These are phyloP conservation scores for zebrafish (Danio rerio) DNA, from an alignment of 2,113 vertebrate species.

Conservation along the genomic window DNA sequence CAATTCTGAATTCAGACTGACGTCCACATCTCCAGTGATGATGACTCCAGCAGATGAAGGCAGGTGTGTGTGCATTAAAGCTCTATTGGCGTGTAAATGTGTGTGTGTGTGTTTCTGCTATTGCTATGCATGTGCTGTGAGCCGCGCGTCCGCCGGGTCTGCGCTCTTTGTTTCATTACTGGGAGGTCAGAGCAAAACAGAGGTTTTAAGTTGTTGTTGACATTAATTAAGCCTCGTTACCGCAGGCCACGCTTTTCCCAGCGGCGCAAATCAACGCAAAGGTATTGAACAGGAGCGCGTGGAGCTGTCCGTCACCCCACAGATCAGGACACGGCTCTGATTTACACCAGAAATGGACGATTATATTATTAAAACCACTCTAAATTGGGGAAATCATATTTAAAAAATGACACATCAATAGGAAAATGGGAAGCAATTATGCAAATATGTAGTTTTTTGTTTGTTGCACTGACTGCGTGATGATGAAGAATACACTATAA, in stretches of 20 bases:
- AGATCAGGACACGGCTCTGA: neutral
- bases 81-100: slow-evolving; percentile 2
- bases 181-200: slow-evolving; percentile 35
- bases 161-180: slow-evolving; percentile 36
- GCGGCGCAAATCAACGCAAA: neutral
- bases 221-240: slow-evolving; percentile 36
- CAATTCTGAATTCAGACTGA: too few relatives aligned
- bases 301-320: neutral
- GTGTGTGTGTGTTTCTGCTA: neutral
- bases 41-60: too few relatives aligned
- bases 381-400: neutral
- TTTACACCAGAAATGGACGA: neutral
- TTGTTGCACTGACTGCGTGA: too few relatives aligned
- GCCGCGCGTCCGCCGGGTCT: slow-evolving; percentile 10
- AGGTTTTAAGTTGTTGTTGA: slow-evolving; percentile 34
- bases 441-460: too few relatives aligned
- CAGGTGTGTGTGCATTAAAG: neutral
- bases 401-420: neutral
- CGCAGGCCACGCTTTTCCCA: neutral
- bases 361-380: neutral
- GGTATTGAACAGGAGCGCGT: neutral
- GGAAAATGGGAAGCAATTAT: too few relatives aligned
- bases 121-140: slow-evolving; percentile 25
- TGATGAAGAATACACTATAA: too few relatives aligned
- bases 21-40: neutral